These are phyloP conservation scores for Craseonycteris thonglongyai DNA, from an alignment of 2,113 vertebrate genomes.

Conservation along the genomic window DNA sequence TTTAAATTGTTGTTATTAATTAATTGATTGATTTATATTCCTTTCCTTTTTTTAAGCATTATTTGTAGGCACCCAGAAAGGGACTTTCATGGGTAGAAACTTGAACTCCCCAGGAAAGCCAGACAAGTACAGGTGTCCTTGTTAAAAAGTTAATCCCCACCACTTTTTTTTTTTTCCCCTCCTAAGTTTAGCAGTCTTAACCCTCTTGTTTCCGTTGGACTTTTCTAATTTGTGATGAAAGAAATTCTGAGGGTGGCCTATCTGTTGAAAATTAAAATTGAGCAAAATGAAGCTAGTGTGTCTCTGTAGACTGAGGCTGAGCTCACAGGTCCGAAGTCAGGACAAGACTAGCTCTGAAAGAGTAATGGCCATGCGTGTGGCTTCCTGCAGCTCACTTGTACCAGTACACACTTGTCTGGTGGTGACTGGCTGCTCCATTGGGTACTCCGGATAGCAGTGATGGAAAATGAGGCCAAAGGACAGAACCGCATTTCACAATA, in stretches of 20 bases:
- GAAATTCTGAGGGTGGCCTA: neutral
- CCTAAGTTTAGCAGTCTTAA: neutral
- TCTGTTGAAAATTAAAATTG: neutral
- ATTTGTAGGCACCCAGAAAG: neutral
- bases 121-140: neutral
- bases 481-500: neutral
- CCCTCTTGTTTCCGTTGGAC: neutral
- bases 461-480: neutral
- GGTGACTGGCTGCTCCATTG: neutral
- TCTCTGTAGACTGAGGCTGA: neutral
- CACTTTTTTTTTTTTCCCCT: neutral
- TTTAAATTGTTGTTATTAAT: neutral
- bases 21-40: neutral
- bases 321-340: neutral
- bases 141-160: neutral
- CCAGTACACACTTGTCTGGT: neutral
- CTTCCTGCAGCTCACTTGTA: too few species aligned
- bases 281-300: neutral
- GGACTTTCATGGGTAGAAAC: neutral
- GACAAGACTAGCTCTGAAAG: neutral
- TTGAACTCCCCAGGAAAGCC: neutral
- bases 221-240: neutral
- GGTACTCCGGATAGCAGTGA: too few species aligned
- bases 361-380: neutral
- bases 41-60: neutral